Conservation (phyloP, 1,140 invertebrate genomes). For the Drosophila burlai region DNA sequence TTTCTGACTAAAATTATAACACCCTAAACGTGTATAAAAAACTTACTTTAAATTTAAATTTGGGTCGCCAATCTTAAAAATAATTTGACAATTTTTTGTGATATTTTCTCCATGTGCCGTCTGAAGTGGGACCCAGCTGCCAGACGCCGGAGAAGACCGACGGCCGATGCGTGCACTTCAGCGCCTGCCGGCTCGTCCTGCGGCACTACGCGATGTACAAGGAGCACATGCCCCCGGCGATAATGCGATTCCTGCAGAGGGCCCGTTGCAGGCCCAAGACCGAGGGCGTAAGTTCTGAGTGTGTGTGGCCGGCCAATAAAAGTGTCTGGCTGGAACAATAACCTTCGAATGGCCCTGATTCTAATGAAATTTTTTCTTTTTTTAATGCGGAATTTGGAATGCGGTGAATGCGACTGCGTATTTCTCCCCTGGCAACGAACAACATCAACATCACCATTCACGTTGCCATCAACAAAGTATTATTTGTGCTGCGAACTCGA, state of each 20-base stretch:
- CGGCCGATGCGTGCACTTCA: constrained; percentile 74
- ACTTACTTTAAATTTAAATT: neutral
- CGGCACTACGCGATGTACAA: constrained; percentile 76
- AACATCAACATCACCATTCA: constrained; percentile 29
- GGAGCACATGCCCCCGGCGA: constrained; percentile 71
- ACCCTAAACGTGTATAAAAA: too few species aligned
- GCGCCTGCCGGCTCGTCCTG: constrained; percentile 67
- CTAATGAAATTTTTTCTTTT: constrained; percentile 63
- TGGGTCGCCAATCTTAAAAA: too few species aligned
- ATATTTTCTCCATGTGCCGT: constrained; percentile 14
- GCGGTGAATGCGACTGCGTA: constrained; percentile 8
- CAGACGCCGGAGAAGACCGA: constrained; percentile 69
- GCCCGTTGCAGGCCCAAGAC: constrained; percentile 71
- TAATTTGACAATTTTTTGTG: neutral
- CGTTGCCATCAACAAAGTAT: constrained; percentile 67
- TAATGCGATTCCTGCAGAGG: constrained; percentile 76
- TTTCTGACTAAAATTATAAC: too few species aligned
- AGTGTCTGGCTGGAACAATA: constrained; percentile 66
- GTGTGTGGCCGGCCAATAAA: constrained; percentile 35
- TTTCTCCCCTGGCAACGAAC: constrained; percentile 26
- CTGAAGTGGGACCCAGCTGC: constrained; percentile 58
- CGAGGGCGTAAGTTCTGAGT: constrained; percentile 65
- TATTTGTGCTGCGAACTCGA: constrained; percentile 76
- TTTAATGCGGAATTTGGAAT: constrained; percentile 22
- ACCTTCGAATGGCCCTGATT: constrained; percentile 57